Evolutionary conservation across 2,113 vertebrate genomes (phyloP).

Genomic region (Larimichthys crocea): DNA sequence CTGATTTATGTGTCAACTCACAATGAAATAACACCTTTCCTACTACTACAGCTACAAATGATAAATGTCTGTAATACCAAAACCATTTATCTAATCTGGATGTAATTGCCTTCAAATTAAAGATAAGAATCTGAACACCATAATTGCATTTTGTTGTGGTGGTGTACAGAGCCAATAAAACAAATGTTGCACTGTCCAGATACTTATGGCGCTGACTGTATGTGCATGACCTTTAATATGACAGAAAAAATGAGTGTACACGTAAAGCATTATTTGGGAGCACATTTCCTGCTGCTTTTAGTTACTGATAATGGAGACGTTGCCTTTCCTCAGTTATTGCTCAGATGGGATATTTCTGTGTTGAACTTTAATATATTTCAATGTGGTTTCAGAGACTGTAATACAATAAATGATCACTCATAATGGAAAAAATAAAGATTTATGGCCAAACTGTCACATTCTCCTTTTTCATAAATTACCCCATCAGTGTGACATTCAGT

Average conservation of each 20-base stretch:
- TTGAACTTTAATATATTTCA: slow-evolving; percentile 63
- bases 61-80: too few species aligned
- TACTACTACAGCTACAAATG: too few species aligned
- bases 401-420: slow-evolving; percentile 65
- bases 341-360: slow-evolving; percentile 54
- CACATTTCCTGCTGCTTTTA: slow-evolving; percentile 67
- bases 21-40: too few species aligned
- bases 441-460: slow-evolving; percentile 31
- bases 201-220: too few species aligned
- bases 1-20: too few species aligned
- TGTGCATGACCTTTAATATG: slow-evolving; percentile 11
- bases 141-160: too few species aligned
- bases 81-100: too few species aligned
- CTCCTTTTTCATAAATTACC: background rate
- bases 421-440: slow-evolving; percentile 70
- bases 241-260: slow-evolving; percentile 6
- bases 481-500: background rate
- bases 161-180: too few species aligned
- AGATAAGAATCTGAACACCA: too few species aligned
- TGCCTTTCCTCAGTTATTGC: slow-evolving; percentile 42
- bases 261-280: slow-evolving; percentile 20
- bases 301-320: slow-evolving; percentile 51
- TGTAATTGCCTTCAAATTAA: too few species aligned
- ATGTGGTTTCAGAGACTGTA: slow-evolving; percentile 56
- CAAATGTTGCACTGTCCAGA: too few species aligned